phyloP scores from a whole-genome alignment of 2,797 vertebrate species.

The Lutjanus campechanus region DNA sequence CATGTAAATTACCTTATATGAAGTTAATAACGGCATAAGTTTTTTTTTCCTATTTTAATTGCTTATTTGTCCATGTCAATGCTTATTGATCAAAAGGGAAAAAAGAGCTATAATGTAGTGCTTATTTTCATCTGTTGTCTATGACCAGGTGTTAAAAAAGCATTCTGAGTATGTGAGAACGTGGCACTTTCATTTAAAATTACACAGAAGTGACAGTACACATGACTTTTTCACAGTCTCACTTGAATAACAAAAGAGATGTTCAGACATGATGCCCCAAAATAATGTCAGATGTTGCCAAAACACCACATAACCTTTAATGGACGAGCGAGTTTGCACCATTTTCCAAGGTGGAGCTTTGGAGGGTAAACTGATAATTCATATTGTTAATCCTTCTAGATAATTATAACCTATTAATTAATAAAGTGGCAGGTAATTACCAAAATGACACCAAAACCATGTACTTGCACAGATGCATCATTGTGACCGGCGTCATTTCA shows the following conservation, averaged over 20 bases:
- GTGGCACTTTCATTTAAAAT: too few relatives aligned
- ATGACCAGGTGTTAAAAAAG: background rate
- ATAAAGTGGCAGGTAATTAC: conserved; percentile 33
- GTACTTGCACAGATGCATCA: conserved; percentile 53
- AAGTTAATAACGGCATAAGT: background rate
- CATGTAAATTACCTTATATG: too few relatives aligned
- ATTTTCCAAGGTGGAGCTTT: conserved; percentile 24
- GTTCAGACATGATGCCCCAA: background rate
- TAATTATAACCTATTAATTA: conserved; percentile 53
- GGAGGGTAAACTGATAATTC: conserved; percentile 45
- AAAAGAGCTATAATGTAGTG: too few relatives aligned
- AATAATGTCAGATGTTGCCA: background rate
- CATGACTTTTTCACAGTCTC: background rate
- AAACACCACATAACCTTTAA: background rate
- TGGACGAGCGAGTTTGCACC: background rate
- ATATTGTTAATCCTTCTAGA: conserved; percentile 30
- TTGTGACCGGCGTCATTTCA: conserved; percentile 45
- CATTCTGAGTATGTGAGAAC: background rate
- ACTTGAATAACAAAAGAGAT: background rate
- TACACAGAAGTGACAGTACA: background rate
- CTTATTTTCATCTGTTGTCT: background rate
- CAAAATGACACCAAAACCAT: conserved; percentile 19
- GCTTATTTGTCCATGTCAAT: background rate
- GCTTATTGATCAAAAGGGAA: background rate
- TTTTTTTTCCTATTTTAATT: background rate